These are phyloP conservation scores for Falco novaeseelandiae DNA, from an alignment of 2,797 vertebrate species.

Conservation along the genomic window DNA sequence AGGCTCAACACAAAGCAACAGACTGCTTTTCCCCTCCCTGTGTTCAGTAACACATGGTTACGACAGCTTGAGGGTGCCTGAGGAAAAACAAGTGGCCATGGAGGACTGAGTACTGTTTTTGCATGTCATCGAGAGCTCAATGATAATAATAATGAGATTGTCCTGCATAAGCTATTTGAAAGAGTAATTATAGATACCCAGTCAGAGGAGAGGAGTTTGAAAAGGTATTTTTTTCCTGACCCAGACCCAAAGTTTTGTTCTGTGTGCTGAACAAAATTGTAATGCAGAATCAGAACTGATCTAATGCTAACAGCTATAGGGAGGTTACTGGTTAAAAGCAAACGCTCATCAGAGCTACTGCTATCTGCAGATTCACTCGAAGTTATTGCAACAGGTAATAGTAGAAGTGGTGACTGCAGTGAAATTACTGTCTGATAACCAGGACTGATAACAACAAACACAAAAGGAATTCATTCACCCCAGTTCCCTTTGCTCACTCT, in stretches of 20 bases:
- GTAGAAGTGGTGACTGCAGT: background rate
- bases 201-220: background rate
- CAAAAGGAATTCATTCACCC: background rate
- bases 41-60: background rate
- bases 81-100: background rate
- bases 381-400: background rate
- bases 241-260: background rate
- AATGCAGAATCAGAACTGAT: background rate
- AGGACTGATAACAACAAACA: background rate
- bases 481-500: background rate
- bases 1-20: background rate
- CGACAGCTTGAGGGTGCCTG: background rate
- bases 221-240: background rate
- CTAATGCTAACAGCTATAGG: background rate
- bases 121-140: background rate
- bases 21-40: background rate
- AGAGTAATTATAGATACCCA: background rate
- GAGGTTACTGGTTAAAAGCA: background rate
- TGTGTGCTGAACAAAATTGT: background rate
- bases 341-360: background rate
- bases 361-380: background rate
- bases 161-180: background rate
- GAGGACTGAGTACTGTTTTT: background rate
- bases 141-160: background rate
- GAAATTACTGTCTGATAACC: background rate